Evolutionary conservation across 2,888 invertebrate genomes (phyloP).

Genomic region (Ectemnius continuus): DNA sequence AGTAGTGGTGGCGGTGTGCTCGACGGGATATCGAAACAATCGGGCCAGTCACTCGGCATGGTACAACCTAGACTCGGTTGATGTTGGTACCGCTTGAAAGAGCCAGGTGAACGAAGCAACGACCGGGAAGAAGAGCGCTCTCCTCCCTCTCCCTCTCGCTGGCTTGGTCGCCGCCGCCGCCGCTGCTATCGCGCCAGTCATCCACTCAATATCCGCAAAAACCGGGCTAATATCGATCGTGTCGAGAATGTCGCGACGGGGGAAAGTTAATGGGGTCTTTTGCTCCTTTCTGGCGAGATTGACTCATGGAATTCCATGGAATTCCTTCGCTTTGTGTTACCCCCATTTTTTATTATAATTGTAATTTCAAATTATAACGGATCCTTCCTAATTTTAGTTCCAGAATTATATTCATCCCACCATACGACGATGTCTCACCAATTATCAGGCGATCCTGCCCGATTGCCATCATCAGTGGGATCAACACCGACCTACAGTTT

Average conservation of each 20-base stretch:
- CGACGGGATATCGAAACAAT: constrained; percentile 63
- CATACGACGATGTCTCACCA: constrained; percentile 73
- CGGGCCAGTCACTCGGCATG: constrained; percentile 49
- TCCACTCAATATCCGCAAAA: constrained; percentile 50
- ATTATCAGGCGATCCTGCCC: constrained; percentile 71
- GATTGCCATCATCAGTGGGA: constrained; percentile 75
- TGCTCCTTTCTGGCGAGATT: background rate
- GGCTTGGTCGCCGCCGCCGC: background rate
- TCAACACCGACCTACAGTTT: constrained; percentile 74
- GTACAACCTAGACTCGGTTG: constrained; percentile 7
- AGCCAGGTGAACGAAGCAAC: constrained; percentile 13
- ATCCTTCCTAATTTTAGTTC: constrained; percentile 46
- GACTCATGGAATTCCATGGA: too few species aligned
- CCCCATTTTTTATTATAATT: background rate
- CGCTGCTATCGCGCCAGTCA: constrained; percentile 37
- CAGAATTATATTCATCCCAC: constrained; percentile 76
- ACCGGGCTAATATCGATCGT: constrained; percentile 33
- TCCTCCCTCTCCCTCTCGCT: background rate
- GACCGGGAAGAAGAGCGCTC: constrained; percentile 6
- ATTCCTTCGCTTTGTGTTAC: background rate
- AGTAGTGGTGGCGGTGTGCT: constrained; percentile 41
- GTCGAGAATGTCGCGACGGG: constrained; percentile 1
- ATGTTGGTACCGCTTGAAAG: constrained; percentile 10
- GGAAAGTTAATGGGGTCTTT: background rate
- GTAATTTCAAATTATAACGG: background rate